Evolutionary conservation across 2,888 invertebrate genomes (phyloP).

Genomic region (Chaitophorus viminalis): DNA sequence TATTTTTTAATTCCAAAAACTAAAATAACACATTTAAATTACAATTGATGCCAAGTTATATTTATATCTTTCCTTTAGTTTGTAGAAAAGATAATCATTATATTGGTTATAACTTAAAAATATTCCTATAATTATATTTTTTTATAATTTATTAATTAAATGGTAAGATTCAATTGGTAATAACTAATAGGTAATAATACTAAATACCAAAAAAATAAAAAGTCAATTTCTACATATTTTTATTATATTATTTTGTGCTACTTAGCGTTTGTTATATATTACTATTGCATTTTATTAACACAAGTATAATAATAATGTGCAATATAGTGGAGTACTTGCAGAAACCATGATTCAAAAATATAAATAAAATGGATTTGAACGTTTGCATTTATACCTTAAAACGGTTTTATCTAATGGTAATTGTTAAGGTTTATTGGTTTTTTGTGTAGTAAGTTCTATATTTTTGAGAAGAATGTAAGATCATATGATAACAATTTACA

Average conservation of each 20-base stretch:
- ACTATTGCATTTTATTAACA: not conserved
- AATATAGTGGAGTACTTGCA: no score
- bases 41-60: conserved; percentile 5
- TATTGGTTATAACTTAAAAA: not conserved
- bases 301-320: not conserved
- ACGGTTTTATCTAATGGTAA: no score
- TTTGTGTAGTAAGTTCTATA: no score
- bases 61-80: not conserved
- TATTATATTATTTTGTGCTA: no score
- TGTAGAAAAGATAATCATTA: not conserved
- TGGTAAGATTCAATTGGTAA: not conserved
- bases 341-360: no score
- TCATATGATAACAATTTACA: no score
- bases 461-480: no score
- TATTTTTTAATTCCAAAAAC: conserved; percentile 74
- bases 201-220: not conserved
- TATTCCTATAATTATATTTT: not conserved
- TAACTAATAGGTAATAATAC: no score
- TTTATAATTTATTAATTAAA: not conserved
- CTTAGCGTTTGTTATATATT: not conserved
- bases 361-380: no score
- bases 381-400: no score
- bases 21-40: not conserved
- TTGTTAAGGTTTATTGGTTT: no score
- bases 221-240: not conserved